Conservation (phyloP, 2,797 vertebrate species). For the Erethizon dorsatum region DNA sequence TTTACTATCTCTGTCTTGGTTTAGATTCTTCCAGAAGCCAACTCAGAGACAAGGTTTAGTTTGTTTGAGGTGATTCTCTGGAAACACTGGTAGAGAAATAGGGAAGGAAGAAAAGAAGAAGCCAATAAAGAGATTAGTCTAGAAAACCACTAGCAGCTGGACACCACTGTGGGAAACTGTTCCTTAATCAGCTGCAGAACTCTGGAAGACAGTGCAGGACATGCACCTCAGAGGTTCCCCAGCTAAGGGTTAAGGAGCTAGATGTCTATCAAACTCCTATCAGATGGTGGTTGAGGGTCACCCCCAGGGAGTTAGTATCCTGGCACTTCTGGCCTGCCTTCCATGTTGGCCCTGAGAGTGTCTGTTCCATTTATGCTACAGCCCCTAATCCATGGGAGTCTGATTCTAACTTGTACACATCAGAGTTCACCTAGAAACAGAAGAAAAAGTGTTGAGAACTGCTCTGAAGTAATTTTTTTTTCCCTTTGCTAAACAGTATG, state of each 20-base stretch:
- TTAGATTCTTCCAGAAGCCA: constrained; percentile 3
- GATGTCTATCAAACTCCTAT: background rate
- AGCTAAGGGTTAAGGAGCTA: background rate
- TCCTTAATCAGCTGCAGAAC: background rate
- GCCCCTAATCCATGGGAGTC: background rate
- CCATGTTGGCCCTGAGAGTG: background rate
- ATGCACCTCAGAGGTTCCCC: background rate
- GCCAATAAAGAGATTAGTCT: background rate
- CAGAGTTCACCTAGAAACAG: background rate
- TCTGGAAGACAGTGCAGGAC: background rate
- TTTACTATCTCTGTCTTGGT: background rate
- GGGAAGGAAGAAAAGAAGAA: background rate
- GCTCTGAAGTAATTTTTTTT: background rate
- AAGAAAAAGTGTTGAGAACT: background rate
- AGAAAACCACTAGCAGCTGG: background rate
- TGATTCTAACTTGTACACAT: background rate
- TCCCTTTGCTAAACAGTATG: constrained; percentile 19
- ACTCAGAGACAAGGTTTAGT: background rate
- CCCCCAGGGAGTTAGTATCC: background rate
- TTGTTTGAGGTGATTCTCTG: background rate
- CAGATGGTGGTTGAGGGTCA: background rate
- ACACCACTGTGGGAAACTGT: background rate
- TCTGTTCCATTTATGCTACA: background rate
- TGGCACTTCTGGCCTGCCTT: background rate
- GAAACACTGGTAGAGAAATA: background rate